Evolutionary conservation across 2,113 vertebrate genomes (phyloP).

Genomic region (Lophochroa leadbeateri): DNA sequence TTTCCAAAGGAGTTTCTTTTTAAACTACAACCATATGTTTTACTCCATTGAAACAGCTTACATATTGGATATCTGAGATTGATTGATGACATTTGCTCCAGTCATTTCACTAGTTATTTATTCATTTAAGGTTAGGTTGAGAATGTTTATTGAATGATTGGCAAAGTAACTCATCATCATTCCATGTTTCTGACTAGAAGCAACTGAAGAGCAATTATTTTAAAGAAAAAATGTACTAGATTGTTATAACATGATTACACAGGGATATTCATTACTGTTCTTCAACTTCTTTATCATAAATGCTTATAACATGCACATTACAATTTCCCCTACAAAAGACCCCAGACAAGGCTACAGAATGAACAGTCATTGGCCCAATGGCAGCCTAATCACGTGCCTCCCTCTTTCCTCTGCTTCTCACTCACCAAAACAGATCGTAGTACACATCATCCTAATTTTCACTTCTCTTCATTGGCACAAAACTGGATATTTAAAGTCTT

Average conservation of each 20-base stretch:
- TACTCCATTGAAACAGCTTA: slow-evolving; percentile 51
- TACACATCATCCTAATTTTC: not conserved
- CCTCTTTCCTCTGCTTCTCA: not conserved
- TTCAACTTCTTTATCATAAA: not conserved
- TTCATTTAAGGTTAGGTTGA: slow-evolving; percentile 46
- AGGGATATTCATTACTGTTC: not conserved
- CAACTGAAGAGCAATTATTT: not conserved
- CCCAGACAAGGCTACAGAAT: not conserved
- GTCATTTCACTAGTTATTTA: slow-evolving; percentile 64
- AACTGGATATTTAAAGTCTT: not conserved
- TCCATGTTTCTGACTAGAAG: slow-evolving; percentile 6
- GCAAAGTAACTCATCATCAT: slow-evolving; percentile 35
- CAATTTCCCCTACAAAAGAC: not conserved
- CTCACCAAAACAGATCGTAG: not conserved
- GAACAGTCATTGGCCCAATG: not conserved
- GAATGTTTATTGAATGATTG: slow-evolving; percentile 59
- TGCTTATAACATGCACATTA: not conserved
- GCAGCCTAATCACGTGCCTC: not conserved
- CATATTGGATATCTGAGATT: slow-evolving; percentile 45
- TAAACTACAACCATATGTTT: slow-evolving; percentile 74
- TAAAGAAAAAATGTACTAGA: not conserved
- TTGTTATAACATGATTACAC: not conserved
- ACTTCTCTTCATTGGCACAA: not conserved
- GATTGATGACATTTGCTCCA: slow-evolving; percentile 68
- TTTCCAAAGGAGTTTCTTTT: slow-evolving; percentile 70